These are phyloP conservation scores for Saxidomus purpurata DNA, from an alignment of 1,140 invertebrate species.

Conservation along the genomic window DNA sequence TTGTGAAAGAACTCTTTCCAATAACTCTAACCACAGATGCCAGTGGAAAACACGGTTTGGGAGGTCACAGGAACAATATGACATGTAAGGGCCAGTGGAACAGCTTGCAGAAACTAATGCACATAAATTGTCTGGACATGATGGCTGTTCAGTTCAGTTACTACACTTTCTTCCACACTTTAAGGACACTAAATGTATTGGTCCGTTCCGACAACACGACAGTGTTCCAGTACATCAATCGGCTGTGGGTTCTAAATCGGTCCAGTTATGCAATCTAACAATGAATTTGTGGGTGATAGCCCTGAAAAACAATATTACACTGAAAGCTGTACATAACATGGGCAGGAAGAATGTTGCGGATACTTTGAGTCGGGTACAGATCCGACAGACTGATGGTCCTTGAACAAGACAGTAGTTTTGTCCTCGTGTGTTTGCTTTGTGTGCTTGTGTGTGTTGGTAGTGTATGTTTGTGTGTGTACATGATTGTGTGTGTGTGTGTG, in stretches of 20 bases:
- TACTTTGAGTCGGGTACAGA: not conserved
- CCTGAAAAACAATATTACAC: not conserved
- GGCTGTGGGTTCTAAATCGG: constrained; percentile 7
- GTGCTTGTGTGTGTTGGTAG: too few relatives aligned
- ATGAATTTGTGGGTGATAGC: constrained; percentile 10
- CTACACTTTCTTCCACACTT: constrained; percentile 11
- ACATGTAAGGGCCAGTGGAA: constrained; percentile 19
- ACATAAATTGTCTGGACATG: constrained; percentile 50
- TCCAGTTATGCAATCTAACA: constrained; percentile 28
- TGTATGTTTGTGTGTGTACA: too few relatives aligned
- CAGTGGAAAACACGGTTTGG: too few relatives aligned
- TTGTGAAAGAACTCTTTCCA: too few relatives aligned
- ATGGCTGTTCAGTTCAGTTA: constrained; percentile 31
- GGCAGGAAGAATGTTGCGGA: not conserved
- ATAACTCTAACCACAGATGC: too few relatives aligned
- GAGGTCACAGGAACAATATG: constrained; percentile 26
- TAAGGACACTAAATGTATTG: constrained; percentile 28
- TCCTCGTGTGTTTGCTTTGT: too few relatives aligned
- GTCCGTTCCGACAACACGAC: constrained; percentile 34
- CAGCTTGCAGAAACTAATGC: not conserved
- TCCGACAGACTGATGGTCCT: not conserved
- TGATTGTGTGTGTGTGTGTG: too few relatives aligned
- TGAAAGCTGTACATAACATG: constrained; percentile 23
- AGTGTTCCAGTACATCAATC: constrained; percentile 43
- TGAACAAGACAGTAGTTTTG: constrained; percentile 24